Conservation (phyloP, 53 echinoderm and acorn worm genomes). For the Actinopyga echinites region DNA sequence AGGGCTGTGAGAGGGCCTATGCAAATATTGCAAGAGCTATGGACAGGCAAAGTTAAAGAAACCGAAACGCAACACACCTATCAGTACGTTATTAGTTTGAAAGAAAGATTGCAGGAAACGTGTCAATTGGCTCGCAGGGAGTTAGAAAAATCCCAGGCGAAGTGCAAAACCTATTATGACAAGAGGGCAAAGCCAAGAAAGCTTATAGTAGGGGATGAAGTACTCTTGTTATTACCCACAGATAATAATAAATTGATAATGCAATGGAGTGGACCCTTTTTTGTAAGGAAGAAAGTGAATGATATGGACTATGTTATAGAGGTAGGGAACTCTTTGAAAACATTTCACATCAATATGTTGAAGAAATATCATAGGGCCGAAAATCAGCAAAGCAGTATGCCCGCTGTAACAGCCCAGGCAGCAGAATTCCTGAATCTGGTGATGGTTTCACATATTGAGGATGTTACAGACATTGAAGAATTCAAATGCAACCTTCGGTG, state of each 20-base stretch:
- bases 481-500: too few relatives aligned
- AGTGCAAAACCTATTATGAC: constrained; percentile 52
- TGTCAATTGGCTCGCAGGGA: constrained; percentile 46
- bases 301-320: neutral
- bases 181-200: constrained; percentile 41
- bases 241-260: constrained; percentile 17
- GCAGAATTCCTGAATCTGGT: too few relatives aligned
- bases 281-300: neutral
- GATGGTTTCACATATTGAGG: too few relatives aligned
- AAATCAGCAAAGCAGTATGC: too few relatives aligned
- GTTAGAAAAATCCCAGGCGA: neutral
- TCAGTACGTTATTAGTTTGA: constrained; percentile 53
- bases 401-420: too few relatives aligned
- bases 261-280: constrained; percentile 23
- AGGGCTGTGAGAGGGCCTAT: too few relatives aligned
- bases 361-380: neutral
- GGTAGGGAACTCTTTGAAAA: neutral
- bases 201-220: constrained; percentile 36
- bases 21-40: constrained; percentile 35
- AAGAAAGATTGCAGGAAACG: constrained; percentile 52
- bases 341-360: constrained; percentile 18
- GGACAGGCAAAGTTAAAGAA: neutral
- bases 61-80: constrained; percentile 33
- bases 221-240: constrained; percentile 43
- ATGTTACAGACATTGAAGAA: too few relatives aligned